Evolutionary conservation across 53 echinoderm and acorn worm genomes (phyloP).

Genomic region (Echinometra lucunter): DNA sequence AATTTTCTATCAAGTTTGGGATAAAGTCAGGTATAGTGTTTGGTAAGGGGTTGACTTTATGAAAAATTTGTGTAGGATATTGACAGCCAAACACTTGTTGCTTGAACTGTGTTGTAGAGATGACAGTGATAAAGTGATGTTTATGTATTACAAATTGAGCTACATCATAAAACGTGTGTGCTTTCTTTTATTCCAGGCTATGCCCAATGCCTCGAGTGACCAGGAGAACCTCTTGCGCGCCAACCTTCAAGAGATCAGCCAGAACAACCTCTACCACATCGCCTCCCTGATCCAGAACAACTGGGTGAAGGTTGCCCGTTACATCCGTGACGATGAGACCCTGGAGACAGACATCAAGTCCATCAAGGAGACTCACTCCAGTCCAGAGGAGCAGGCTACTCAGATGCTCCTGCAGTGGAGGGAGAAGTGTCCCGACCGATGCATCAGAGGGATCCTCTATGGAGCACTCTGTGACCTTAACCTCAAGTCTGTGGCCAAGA

Average conservation of each 20-base stretch:
- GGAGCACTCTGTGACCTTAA: constrained; percentile 85
- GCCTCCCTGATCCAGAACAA: constrained; percentile 94
- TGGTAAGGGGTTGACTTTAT: no score
- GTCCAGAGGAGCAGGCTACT: constrained; percentile 92
- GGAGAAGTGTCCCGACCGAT: constrained; percentile 93
- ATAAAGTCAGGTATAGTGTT: no score
- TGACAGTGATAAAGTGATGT: neutral
- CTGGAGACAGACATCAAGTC: constrained; percentile 89
- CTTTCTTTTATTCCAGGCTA: constrained; percentile 58
- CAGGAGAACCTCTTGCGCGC: constrained; percentile 77
- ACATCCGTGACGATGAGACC: constrained; percentile 90
- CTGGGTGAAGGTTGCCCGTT: constrained; percentile 96
- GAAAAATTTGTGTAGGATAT: no score
- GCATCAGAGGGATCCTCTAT: constrained; percentile 88
- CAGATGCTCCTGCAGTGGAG: constrained; percentile 99
- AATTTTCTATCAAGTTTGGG: no score
- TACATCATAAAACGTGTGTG: neutral
- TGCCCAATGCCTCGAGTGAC: constrained; percentile 67
- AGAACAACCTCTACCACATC: constrained; percentile 91
- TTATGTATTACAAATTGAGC: neutral
- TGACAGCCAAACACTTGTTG: no score
- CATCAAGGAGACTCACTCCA: constrained; percentile 80
- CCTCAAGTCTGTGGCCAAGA: constrained; percentile 90
- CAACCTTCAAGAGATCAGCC: constrained; percentile 81
- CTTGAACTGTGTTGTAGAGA: neutral